Percentiles rank a stretch among this genome's conserved stretches.
phyloP scores from a whole-genome alignment of 2,888 invertebrate genomes.

The Eristalinus aeneus region DNA sequence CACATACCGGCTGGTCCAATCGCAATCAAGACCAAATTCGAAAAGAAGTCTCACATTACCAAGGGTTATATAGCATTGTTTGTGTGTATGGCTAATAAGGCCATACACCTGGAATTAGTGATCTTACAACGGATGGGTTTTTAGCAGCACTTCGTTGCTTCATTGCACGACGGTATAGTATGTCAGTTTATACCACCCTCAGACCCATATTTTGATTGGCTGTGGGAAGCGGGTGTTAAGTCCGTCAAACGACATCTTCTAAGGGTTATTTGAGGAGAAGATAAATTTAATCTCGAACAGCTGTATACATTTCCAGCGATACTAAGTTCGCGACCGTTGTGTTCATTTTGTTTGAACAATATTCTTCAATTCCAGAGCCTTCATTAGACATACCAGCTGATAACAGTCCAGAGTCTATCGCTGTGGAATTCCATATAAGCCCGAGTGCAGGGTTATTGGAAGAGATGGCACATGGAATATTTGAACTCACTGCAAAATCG shows the following conservation, averaged over 20 bases:
- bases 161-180: constrained; percentile 32
- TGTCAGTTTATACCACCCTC: constrained; percentile 62
- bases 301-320: constrained; percentile 15
- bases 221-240: constrained; percentile 57
- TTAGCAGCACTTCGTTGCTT: constrained; percentile 44
- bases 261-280: not conserved
- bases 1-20: too few species aligned
- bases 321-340: constrained; percentile 29
- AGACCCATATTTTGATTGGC: constrained; percentile 51
- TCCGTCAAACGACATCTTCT: constrained; percentile 21
- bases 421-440: too few species aligned
- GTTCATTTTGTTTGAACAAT: not conserved
- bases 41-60: too few species aligned
- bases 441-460: too few species aligned
- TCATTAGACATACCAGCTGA: too few species aligned
- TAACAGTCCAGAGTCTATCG: too few species aligned
- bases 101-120: constrained; percentile 48
- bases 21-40: too few species aligned
- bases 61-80: constrained; percentile 48
- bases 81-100: constrained; percentile 38
- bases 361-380: too few species aligned
- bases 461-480: too few species aligned
- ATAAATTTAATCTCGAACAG: constrained; percentile 14
- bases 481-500: too few species aligned
- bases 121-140: constrained; percentile 37